phyloP scores from a whole-genome alignment of 37 sponge, comb jelly and placozoan genomes.

The Chondrosia reniformis region DNA sequence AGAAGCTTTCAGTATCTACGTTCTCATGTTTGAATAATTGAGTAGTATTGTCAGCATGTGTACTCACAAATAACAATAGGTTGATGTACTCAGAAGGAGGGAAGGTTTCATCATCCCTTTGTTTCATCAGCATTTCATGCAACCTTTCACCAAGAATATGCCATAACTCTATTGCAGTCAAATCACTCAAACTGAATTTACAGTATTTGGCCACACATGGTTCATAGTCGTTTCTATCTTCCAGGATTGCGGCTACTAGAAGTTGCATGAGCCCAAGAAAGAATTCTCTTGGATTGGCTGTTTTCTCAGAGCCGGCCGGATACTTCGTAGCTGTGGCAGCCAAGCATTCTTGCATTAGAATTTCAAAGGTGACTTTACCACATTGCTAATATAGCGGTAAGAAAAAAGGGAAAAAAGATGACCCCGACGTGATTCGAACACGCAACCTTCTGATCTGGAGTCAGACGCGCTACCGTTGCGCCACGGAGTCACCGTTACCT shows the following conservation, averaged over 20 bases:
- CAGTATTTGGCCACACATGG: slow-evolving; percentile 37
- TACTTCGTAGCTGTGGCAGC: slow-evolving; percentile 21
- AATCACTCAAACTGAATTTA: slow-evolving; percentile 47
- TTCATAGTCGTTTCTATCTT: slow-evolving; percentile 56
- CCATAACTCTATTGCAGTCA: slow-evolving; percentile 56
- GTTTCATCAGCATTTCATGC: slow-evolving; percentile 42
- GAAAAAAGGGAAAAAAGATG: slow-evolving; percentile 49
- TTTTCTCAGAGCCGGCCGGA: slow-evolving; percentile 40
- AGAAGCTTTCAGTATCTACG: neutral
- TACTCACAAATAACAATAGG: slow-evolving; percentile 57
- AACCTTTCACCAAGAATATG: slow-evolving; percentile 34
- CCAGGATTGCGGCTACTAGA: slow-evolving; percentile 41
- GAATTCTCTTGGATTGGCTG: slow-evolving; percentile 57
- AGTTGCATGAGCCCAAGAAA: slow-evolving; percentile 44
- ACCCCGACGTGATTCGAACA: slow-evolving; percentile 95
- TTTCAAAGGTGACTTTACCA: slow-evolving; percentile 65
- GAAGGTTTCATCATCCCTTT: slow-evolving; percentile 35
- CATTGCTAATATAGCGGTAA: slow-evolving; percentile 39
- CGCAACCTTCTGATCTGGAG: slow-evolving; percentile 98
- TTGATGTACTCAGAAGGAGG: slow-evolving; percentile 48
- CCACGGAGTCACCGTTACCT: slow-evolving; percentile 91
- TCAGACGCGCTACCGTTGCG: slow-evolving; percentile 97
- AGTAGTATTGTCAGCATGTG: no score
- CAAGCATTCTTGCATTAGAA: slow-evolving; percentile 52
- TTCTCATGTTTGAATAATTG: no score